Base-by-base conservation (phyloP, 2,888 invertebrate species). In the Polietes domitor region DNA sequence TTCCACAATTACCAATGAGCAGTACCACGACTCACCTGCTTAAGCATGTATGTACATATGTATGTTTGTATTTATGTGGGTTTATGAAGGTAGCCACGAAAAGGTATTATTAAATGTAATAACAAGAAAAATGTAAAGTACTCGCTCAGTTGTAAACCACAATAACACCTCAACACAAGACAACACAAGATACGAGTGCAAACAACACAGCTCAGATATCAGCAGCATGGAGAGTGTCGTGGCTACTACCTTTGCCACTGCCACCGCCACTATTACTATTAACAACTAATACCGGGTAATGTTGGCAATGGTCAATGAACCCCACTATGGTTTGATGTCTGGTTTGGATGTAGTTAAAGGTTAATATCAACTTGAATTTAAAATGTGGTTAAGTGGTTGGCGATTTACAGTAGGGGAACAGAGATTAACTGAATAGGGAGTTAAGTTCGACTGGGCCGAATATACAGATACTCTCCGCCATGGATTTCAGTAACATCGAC, bases 131-230 rank as follows among this genome's bases (percentile, higher is more conserved):
- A 43, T 68, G 68, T 41, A 43, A 68, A 43, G 68, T 68, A 41
- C 68, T 12, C 15, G 21, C 24, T 68, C 21, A 68, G 21, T 61
- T 43, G 68, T 68, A 43, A 68, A 43, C 61, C 61, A 26, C 68
- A 68, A 28, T 17, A 28, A 55, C 26, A 15, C 6, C 26, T 58
- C 0, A 12, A 2, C n/a, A n/a, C n/a, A 15, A 58, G 61, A 26
- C 15, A 47, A 61, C 28, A 10, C 15, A 61, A 37, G 37, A 37
- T 15, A 21, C 61, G 28, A 61, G 2, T 58, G 0, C 26, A 2
- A 26, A 58, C 58, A 61, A n/a, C 26, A 17, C 58, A 5, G 47
- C 15, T 61, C 61, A 61, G 32, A 61, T 61, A 61, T n/a, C 17
- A n/a, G 17, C 26, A n/a, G 19, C 9, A 5, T 55, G n/a, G n/a